Percentiles rank a stretch among this genome's conserved stretches.
These are phyloP conservation scores for Limosa lapponica DNA, from an alignment of 2,797 vertebrate species.

Conservation along the genomic window DNA sequence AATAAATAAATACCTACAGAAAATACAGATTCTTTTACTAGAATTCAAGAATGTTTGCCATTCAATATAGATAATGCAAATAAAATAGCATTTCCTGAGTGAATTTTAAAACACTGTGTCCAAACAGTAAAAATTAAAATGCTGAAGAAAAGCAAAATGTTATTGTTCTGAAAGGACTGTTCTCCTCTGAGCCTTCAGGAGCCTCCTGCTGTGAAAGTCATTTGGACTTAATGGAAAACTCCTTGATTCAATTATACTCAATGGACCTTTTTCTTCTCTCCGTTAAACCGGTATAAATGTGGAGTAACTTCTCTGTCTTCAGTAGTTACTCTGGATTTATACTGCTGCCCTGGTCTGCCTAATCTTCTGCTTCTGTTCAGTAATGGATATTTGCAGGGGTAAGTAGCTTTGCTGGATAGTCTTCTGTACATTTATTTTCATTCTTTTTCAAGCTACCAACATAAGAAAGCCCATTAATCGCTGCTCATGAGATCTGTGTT, in stretches of 20 bases:
- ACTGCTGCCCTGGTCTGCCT: neutral
- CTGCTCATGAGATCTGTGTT: neutral
- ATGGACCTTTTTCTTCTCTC: constrained; percentile 41
- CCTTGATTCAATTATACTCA: constrained; percentile 57
- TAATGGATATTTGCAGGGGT: neutral
- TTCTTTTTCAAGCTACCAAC: neutral
- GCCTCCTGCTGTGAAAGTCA: constrained; percentile 63
- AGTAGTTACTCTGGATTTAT: constrained; percentile 50
- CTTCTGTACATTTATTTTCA: constrained; percentile 25
- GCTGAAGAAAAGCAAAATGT: neutral
- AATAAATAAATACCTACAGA: neutral
- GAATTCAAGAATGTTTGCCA: neutral
- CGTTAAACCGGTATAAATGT: constrained; percentile 36
- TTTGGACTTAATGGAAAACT: constrained; percentile 65
- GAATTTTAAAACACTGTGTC: neutral
- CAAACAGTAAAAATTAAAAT: constrained; percentile 39
- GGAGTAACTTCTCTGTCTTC: neutral
- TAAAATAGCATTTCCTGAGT: neutral
- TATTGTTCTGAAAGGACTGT: constrained; percentile 41
- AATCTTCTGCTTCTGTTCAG: neutral
- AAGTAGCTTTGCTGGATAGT: neutral
- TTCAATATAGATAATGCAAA: neutral
- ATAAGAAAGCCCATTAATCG: neutral
- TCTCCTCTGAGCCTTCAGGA: constrained; percentile 31
- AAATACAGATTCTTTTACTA: neutral